phyloP scores from a whole-genome alignment of 2,113 vertebrate species.

The Sorex fumeus region DNA sequence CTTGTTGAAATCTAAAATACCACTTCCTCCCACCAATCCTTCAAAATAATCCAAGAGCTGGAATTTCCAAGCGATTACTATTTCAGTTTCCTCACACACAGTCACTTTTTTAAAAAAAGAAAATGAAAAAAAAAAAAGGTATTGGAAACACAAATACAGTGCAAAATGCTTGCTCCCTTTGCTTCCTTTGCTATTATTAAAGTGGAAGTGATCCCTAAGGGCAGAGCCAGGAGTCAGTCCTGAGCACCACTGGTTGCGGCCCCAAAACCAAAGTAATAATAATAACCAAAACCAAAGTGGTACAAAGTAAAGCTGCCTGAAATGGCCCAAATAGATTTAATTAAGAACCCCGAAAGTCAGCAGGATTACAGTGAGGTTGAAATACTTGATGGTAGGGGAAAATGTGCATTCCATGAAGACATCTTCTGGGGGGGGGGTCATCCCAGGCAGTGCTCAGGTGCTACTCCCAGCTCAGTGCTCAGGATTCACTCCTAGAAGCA shows the following conservation, averaged over 20 bases:
- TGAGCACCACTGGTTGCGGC: neutral
- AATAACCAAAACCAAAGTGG: neutral
- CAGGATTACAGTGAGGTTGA: neutral
- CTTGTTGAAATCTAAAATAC: constrained; percentile 13
- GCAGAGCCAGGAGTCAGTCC: neutral
- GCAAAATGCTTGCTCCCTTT: neutral
- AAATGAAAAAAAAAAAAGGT: constrained; percentile 48
- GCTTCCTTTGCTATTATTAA: neutral
- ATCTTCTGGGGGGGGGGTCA: neutral
- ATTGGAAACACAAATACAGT: constrained; percentile 19
- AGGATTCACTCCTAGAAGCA: no score
- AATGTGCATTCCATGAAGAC: neutral
- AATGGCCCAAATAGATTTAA: neutral
- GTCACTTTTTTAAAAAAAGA: no score
- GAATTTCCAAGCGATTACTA: constrained; percentile 1
- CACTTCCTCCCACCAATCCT: constrained; percentile 27
- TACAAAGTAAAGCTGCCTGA: constrained; percentile 23
- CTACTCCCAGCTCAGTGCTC: no score
- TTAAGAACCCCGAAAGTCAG: neutral
- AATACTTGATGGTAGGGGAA: neutral
- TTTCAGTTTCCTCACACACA: neutral
- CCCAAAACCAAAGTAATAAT: no score
- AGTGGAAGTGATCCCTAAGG: no score
- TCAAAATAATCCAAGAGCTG: neutral
- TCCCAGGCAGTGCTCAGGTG: no score